Evolutionary conservation across 2,113 vertebrate genomes (phyloP), one percentile per base, ranked within the genome.

Genomic region (Corythoichthys haematopterus): DNA sequence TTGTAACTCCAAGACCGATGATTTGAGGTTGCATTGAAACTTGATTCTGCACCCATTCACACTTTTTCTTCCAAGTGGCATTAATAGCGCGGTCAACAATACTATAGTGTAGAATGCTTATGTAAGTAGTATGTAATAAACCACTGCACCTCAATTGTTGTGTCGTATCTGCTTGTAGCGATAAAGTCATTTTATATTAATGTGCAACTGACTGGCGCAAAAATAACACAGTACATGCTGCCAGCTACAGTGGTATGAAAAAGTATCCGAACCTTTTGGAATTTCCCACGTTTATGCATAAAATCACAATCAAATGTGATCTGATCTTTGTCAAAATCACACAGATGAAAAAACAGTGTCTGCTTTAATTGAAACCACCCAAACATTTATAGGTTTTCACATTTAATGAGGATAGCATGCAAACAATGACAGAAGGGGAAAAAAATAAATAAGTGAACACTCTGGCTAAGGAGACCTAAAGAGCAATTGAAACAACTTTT

Each of bases 31-130:
- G 51, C 36, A 33, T 56, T 61, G 16, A 64, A 48, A 15, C 10
- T 61, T 28, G 13, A 9, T 4, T 6, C 52, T 40, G 40, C 16
- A 14, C 57, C 58, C 69, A 43, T 69, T 75, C 61, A n/a, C 69
- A 6, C 20, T 38, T 51, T 78, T 79, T 62, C 35, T 69, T 62
- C 76, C 64, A 80, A 72, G 68, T 75, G 59, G 58, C n/a, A 20
- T 13, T 62, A 45, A 62, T 46, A 61, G 16, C 16, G 58, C 37
- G 4, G 58, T 10, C 58, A 61, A 62, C 43, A 62, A 46, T 40
- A 40, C 40, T 40, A 43, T 8, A 43, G 9, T 28, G 20, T 62
- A 47, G 43, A 46, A 62, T 5, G 12, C 12, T 46, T 46, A 6
- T 36, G 20, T 11, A 13, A 46, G 15, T 28, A 28, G 20, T 64